phyloP scores from a whole-genome alignment of 2,888 invertebrate genomes.

The Aleiodes testaceus region DNA sequence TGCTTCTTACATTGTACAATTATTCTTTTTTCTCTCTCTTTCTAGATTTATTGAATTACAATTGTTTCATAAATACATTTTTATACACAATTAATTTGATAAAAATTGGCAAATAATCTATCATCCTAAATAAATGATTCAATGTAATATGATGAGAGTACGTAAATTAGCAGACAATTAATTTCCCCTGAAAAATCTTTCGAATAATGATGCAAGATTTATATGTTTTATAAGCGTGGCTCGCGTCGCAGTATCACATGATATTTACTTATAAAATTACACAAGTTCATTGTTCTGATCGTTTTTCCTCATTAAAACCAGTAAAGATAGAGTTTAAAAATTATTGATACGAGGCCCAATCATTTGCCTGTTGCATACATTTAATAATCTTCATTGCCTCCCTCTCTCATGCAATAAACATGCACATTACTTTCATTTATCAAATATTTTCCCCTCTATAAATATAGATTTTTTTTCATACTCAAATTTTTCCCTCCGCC shows the following conservation, averaged over 20 bases:
- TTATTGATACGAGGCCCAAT: constrained; percentile 1
- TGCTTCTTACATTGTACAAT: too few relatives aligned
- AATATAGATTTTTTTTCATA: constrained; percentile 33
- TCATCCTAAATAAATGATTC: too few relatives aligned
- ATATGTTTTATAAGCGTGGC: constrained; percentile 40
- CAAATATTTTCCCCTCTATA: constrained; percentile 27
- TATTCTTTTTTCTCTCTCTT: too few relatives aligned
- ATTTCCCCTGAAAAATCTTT: constrained; percentile 46
- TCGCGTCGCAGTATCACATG: constrained; percentile 44
- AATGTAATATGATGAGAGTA: constrained; percentile 1
- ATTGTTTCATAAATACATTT: too few relatives aligned
- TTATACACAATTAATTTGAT: too few relatives aligned
- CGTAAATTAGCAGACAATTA: constrained; percentile 51
- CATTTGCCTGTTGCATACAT: background rate
- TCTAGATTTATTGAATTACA: too few relatives aligned
- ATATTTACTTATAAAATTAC: constrained; percentile 57
- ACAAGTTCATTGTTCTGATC: constrained; percentile 67
- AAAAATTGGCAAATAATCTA: background rate
- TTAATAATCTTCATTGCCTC: constrained; percentile 21
- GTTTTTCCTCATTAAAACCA: constrained; percentile 51
- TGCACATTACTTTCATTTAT: constrained; percentile 50
- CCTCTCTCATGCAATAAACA: constrained; percentile 56
- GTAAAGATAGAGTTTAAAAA: background rate
- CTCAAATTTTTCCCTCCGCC: constrained; percentile 42
- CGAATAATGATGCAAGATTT: constrained; percentile 41